phyloP scores from a whole-genome alignment of 1,140 invertebrate species.

The Epicauta chinensis region DNA sequence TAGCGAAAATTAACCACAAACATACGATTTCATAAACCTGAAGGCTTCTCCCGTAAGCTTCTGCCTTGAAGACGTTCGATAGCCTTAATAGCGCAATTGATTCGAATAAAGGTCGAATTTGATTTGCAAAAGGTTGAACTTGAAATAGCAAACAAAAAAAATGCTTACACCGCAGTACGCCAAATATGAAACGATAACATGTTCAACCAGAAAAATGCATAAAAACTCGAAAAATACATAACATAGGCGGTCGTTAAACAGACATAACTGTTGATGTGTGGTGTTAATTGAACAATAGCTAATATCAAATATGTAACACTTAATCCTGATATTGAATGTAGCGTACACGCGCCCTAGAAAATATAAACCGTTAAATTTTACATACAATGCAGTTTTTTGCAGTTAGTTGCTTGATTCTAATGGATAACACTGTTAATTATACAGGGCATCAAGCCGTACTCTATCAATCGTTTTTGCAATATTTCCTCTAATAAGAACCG shows the following conservation, averaged over 20 bases:
- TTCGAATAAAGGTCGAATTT: too few species aligned
- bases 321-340: constrained; percentile 50
- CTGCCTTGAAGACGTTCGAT: too few species aligned
- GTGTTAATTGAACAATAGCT: constrained; percentile 47
- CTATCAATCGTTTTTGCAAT: too few species aligned
- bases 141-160: too few species aligned
- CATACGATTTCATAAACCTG: too few species aligned
- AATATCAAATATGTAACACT: constrained; percentile 51
- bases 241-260: constrained; percentile 48
- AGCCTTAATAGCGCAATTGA: too few species aligned
- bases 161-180: constrained; percentile 53
- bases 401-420: too few species aligned
- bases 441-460: too few species aligned
- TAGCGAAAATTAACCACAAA: too few species aligned
- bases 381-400: neutral
- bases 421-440: constrained; percentile 2
- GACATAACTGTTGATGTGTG: constrained; percentile 41
- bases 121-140: too few species aligned
- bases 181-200: constrained; percentile 59
- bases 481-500: too few species aligned
- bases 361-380: constrained; percentile 1
- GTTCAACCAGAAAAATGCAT: constrained; percentile 62
- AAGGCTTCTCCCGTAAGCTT: too few species aligned
- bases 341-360: constrained; percentile 50
- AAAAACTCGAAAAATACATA: constrained; percentile 56